These are phyloP conservation scores for Leptoteleia sp. DNA, from an alignment of 1,140 invertebrate species.

Conservation along the genomic window DNA sequence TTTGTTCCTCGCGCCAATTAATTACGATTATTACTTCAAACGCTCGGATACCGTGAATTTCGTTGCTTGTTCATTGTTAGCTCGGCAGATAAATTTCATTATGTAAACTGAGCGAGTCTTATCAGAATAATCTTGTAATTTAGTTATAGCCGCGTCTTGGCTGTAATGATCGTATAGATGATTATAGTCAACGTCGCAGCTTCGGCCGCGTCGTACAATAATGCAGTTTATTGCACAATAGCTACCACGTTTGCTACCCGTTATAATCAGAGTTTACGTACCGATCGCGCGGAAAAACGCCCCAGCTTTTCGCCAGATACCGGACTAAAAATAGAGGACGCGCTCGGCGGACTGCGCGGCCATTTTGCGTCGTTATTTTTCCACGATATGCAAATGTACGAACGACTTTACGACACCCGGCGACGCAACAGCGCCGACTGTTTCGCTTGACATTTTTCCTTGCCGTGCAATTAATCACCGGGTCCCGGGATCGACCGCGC, in stretches of 20 bases:
- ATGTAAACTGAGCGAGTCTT: constrained; percentile 39
- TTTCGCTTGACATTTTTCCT: constrained; percentile 6
- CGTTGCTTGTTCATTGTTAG: constrained; percentile 43
- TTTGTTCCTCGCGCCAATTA: constrained; percentile 13
- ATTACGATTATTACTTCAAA: constrained; percentile 13
- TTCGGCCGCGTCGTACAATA: too few species aligned
- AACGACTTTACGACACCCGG: neutral
- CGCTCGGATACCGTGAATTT: constrained; percentile 10
- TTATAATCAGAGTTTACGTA: constrained; percentile 14
- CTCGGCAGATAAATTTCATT: constrained; percentile 31
- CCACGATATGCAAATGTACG: neutral
- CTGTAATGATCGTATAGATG: constrained; percentile 21
- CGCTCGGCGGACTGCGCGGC: neutral
- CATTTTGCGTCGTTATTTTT: neutral
- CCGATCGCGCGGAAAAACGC: neutral
- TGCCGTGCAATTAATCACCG: constrained; percentile 14
- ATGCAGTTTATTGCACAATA: too few species aligned
- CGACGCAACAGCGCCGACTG: neutral
- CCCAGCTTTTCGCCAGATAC: too few species aligned
- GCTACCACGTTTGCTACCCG: too few species aligned
- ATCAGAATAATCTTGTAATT: constrained; percentile 53
- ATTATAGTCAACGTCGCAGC: constrained; percentile 14
- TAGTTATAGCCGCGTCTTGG: constrained; percentile 41
- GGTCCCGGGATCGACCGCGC: neutral
- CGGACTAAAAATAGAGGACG: constrained; percentile 12